Percentiles rank a stretch among this genome's conserved stretches.
Conservation (phyloP, 2,797 vertebrate species). For the Sphenodon punctatus region DNA sequence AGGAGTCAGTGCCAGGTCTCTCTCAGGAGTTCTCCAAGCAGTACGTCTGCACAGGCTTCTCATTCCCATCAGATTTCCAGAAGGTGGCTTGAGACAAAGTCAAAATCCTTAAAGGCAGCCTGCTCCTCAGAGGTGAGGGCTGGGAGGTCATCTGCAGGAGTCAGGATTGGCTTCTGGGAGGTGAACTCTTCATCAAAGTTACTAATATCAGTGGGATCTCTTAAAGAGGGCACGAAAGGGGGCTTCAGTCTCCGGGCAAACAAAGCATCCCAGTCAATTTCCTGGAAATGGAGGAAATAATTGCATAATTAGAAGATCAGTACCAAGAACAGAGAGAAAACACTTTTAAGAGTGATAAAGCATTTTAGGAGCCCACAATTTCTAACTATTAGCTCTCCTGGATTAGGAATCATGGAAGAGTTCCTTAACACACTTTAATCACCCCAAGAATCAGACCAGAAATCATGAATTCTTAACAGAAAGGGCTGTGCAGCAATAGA, state of each 20-base stretch:
- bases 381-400: too few relatives aligned
- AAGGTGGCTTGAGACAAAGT: conserved; percentile 82
- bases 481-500: too few relatives aligned
- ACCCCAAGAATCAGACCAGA: too few relatives aligned
- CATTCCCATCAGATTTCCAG: conserved; percentile 45
- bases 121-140: conserved; percentile 82
- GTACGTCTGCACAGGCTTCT: neutral
- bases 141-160: conserved; percentile 78
- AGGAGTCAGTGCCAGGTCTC: neutral
- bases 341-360: neutral
- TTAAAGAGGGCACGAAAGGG: conserved; percentile 85
- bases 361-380: too few relatives aligned
- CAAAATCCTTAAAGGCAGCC: conserved; percentile 87
- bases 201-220: conserved; percentile 80
- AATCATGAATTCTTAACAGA: too few relatives aligned
- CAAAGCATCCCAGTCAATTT: conserved; percentile 86
- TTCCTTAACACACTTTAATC: too few relatives aligned
- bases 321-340: neutral
- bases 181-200: conserved; percentile 96
- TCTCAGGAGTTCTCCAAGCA: neutral
- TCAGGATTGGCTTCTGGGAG: conserved; percentile 84
- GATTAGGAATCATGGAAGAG: too few relatives aligned
- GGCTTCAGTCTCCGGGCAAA: conserved; percentile 84
- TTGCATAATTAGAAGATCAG: neutral
- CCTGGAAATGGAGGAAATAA: conserved; percentile 74